Percentiles rank a stretch among this genome's conserved stretches.
Conservation (phyloP, 2,888 invertebrate species). For the Philereme vetulata region DNA sequence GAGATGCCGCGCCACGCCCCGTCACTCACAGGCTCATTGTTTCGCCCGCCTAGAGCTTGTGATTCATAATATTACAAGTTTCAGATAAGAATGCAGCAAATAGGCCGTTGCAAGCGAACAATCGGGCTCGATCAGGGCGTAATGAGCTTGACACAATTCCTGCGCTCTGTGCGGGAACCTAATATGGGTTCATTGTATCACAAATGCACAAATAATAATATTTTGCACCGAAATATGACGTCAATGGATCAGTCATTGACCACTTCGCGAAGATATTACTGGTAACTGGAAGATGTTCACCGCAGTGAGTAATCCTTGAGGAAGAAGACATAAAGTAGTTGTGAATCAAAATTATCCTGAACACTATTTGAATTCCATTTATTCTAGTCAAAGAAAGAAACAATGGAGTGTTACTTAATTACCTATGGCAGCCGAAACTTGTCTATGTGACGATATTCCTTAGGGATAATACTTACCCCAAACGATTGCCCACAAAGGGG, state of each 20-base stretch:
- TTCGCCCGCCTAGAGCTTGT: slow-evolving; percentile 66
- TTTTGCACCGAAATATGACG: slow-evolving; percentile 34
- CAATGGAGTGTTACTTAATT: background rate
- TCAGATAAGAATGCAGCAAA: slow-evolving; percentile 76
- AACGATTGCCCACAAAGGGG: too few species aligned
- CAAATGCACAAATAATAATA: slow-evolving; percentile 38
- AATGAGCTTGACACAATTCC: slow-evolving; percentile 72
- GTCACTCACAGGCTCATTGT: slow-evolving; percentile 76
- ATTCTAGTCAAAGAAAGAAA: slow-evolving; percentile 3
- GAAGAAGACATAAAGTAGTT: slow-evolving; percentile 12
- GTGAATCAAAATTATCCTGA: background rate
- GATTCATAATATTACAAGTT: slow-evolving; percentile 75
- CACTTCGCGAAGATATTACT: slow-evolving; percentile 26
- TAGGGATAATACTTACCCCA: too few species aligned
- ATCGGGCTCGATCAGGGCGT: slow-evolving; percentile 56
- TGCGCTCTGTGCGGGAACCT: slow-evolving; percentile 52
- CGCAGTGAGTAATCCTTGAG: slow-evolving; percentile 36
- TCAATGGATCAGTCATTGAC: slow-evolving; percentile 37
- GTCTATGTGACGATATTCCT: too few species aligned
- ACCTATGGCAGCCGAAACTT: too few species aligned
- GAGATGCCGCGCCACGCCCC: slow-evolving; percentile 71
- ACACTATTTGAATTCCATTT: background rate
- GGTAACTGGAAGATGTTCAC: slow-evolving; percentile 28
- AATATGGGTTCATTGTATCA: slow-evolving; percentile 54
- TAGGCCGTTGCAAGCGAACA: slow-evolving; percentile 74